phyloP scores from a whole-genome alignment of 1,140 invertebrate genomes.

The Apis cerana region DNA sequence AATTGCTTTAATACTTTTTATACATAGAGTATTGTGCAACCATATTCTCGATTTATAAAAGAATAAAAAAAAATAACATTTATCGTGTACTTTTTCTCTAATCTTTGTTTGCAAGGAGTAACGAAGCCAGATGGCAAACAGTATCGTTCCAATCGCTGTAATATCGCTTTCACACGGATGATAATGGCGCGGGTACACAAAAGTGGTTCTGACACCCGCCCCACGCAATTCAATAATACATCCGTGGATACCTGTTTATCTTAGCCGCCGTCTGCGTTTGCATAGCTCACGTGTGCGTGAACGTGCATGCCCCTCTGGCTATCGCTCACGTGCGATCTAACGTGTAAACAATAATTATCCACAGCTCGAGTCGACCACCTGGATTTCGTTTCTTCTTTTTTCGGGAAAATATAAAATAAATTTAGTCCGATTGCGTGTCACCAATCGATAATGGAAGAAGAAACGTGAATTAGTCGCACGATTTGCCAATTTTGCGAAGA shows the following conservation, averaged over 20 bases:
- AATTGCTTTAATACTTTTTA: too few species aligned
- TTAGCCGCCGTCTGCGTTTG: slow-evolving; percentile 29
- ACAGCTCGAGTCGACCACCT: too few species aligned
- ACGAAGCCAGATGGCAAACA: too few species aligned
- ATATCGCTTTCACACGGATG: background rate
- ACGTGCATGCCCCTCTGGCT: slow-evolving; percentile 23
- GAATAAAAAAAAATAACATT: too few species aligned
- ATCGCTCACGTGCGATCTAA: slow-evolving; percentile 44
- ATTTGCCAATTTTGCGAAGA: background rate
- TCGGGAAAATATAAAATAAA: background rate
- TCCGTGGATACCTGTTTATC: slow-evolving; percentile 30
- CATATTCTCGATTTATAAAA: too few species aligned
- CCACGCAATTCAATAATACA: slow-evolving; percentile 38
- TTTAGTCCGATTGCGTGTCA: slow-evolving; percentile 7
- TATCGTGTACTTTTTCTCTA: too few species aligned
- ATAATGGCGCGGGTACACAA: slow-evolving; percentile 19
- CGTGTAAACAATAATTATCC: slow-evolving; percentile 47
- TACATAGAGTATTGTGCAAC: too few species aligned
- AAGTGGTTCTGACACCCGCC: slow-evolving; percentile 20
- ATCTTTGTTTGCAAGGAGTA: background rate
- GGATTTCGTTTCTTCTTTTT: slow-evolving; percentile 7
- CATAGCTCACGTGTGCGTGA: slow-evolving; percentile 30
- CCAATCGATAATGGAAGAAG: background rate
- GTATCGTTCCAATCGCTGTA: background rate
- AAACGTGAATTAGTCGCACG: background rate